Conservation (phyloP, 1,140 invertebrate genomes). For the Argopecten irradians region DNA sequence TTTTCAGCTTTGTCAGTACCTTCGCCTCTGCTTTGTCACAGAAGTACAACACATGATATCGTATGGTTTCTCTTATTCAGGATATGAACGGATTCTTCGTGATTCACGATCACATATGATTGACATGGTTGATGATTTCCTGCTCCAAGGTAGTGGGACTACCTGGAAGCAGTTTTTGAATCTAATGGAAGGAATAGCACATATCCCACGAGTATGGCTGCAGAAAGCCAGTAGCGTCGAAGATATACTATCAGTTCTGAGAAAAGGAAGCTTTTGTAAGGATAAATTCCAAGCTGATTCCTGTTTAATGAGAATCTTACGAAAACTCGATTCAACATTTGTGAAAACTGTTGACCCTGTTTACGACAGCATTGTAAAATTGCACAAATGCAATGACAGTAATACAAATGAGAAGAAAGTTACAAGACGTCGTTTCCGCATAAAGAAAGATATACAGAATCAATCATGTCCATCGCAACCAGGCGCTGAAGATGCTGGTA, state of each 20-base stretch:
- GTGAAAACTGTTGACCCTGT: neutral
- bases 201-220: neutral
- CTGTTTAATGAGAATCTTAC: neutral
- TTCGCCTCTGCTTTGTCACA: too few relatives aligned
- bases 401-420: too few relatives aligned
- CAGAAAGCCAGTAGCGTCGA: neutral
- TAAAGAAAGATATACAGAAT: too few relatives aligned
- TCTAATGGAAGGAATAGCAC: neutral
- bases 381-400: too few relatives aligned
- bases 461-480: too few relatives aligned
- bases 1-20: too few relatives aligned
- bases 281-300: neutral
- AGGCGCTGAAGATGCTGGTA: too few relatives aligned
- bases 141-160: neutral
- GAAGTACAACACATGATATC: too few relatives aligned
- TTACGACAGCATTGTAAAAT: neutral
- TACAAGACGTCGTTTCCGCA: too few relatives aligned
- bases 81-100: too few relatives aligned
- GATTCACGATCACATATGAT: neutral
- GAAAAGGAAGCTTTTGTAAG: neutral
- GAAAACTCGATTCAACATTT: neutral
- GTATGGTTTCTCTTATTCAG: too few relatives aligned
- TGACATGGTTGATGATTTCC: neutral
- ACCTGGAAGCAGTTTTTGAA: neutral
- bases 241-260: neutral